Base-by-base conservation (phyloP, 2,888 invertebrate genomes). In the Orthosia incerta region DNA sequence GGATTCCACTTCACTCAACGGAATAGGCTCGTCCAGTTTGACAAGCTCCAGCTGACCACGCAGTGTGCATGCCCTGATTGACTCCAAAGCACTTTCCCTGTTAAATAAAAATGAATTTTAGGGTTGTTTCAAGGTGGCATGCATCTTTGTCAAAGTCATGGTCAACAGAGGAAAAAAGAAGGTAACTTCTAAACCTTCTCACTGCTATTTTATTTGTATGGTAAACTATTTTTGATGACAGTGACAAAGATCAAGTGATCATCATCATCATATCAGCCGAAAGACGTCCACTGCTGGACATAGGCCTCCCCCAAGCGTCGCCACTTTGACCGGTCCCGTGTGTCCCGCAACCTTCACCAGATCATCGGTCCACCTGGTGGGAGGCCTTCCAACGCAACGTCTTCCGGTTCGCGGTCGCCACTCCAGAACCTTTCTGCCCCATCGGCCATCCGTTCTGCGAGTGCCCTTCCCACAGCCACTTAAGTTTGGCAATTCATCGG, bases 21-120 rank as follows among this genome's bases (percentile, higher is more conserved):
- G 98, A 51, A 99, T 97, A 16, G 99, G 97, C 83, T 98, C 97
- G 83, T 98, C 97, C 75, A 98, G 94, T 48, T 97, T 98, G 4
- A 98, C 97, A 50, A 99, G 96, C 89, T 99, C 98, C 76, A 99
- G 95, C 91, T 99, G 99, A 0, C 99, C 99, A 63, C 99, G 97
- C 18, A 99, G 96, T 0, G 99, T 98, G 91, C 99, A 99, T 74
- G 98, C 97, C 77, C 97, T 97, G 4, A 99, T 97, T 11, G 98
- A 98, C 85, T 98, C 98, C 96, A 98, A 97, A 0, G 99, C 98
- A n/a, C 98, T 98, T 91, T 98, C 98, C 62, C 98, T 97, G 95
- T 97, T 31, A 0, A 51, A 70, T 13, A 23, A 15, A n/a, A 39
- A 55, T 31, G 0, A 9, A 39, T 4, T 16, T 20, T 39, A 3